Evolutionary conservation across 2,888 invertebrate species (phyloP).

Genomic region (Andrena trimmerana): DNA sequence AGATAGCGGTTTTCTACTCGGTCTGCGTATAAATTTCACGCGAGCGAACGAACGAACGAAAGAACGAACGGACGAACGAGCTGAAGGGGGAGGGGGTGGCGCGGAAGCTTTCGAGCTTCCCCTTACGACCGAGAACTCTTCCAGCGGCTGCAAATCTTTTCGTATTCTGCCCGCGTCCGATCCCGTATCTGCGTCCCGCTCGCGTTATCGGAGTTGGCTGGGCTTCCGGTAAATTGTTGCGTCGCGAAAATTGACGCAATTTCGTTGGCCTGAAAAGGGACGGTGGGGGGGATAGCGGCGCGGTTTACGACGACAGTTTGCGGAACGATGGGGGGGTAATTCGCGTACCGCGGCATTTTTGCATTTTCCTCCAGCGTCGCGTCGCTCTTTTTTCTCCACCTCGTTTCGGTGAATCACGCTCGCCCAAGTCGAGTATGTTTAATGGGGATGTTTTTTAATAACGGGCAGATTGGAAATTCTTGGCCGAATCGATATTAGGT

Average conservation of each 20-base stretch:
- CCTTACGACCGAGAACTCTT: conserved; percentile 18
- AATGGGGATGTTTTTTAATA: conserved; percentile 25
- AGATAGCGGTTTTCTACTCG: conserved; percentile 80
- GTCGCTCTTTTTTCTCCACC: neutral
- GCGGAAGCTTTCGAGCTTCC: neutral
- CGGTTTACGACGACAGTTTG: conserved; percentile 16
- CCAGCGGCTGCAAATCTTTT: conserved; percentile 19
- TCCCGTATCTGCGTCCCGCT: conserved; percentile 15
- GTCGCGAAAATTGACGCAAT: conserved; percentile 12
- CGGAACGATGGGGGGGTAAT: neutral
- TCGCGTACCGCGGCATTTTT: neutral
- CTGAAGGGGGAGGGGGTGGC: neutral
- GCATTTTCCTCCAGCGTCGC: neutral
- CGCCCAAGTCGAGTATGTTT: neutral
- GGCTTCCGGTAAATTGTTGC: conserved; percentile 33
- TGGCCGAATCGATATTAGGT: conserved; percentile 5
- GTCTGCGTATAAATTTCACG: conserved; percentile 77
- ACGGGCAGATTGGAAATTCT: conserved; percentile 28
- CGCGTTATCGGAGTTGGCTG: conserved; percentile 13
- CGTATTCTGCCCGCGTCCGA: conserved; percentile 45
- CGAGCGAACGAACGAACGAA: conserved; percentile 31
- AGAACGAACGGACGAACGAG: conserved; percentile 28
- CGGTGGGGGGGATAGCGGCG: neutral
- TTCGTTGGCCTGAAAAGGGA: neutral
- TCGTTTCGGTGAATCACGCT: neutral